Percentiles rank a stretch among this genome's conserved stretches.
Evolutionary conservation across 2,888 invertebrate species (phyloP).

Genomic region (Theretra japonica): DNA sequence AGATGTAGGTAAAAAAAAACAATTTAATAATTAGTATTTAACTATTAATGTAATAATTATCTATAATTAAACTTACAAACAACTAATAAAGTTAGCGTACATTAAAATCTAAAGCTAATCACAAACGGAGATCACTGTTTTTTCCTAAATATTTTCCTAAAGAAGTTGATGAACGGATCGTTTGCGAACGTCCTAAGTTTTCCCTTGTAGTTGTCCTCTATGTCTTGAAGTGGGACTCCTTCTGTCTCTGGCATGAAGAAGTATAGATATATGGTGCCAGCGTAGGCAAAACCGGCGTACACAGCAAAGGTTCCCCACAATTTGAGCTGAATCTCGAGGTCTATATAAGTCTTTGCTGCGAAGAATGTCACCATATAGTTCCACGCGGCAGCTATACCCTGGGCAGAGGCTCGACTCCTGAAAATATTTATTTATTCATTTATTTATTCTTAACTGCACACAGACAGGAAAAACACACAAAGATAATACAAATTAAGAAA

Average conservation of each 20-base stretch:
- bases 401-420: conserved; percentile 78
- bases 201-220: conserved; percentile 74
- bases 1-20: background rate
- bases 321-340: conserved; percentile 66
- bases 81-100: conserved; percentile 6
- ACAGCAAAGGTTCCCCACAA: conserved; percentile 79
- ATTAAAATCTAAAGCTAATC: conserved; percentile 7
- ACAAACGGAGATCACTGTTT: conserved; percentile 26
- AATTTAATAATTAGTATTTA: background rate
- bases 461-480: too few relatives aligned
- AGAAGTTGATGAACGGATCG: conserved; percentile 64
- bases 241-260: conserved; percentile 82
- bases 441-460: too few relatives aligned
- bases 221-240: conserved; percentile 74
- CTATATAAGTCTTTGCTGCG: conserved; percentile 77
- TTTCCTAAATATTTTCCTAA: conserved; percentile 36
- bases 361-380: conserved; percentile 78
- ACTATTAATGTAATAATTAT: background rate
- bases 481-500: too few relatives aligned
- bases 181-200: conserved; percentile 65
- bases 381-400: conserved; percentile 78
- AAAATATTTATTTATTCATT: conserved; percentile 33
- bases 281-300: conserved; percentile 69
- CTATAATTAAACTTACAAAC: background rate
- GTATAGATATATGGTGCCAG: conserved; percentile 77